A percentile compares a stretch with the other conserved stretches of the same genome.
These are phyloP conservation scores for Trichonephila clavipes DNA, from an alignment of 1,140 invertebrate genomes.

Conservation along the genomic window DNA sequence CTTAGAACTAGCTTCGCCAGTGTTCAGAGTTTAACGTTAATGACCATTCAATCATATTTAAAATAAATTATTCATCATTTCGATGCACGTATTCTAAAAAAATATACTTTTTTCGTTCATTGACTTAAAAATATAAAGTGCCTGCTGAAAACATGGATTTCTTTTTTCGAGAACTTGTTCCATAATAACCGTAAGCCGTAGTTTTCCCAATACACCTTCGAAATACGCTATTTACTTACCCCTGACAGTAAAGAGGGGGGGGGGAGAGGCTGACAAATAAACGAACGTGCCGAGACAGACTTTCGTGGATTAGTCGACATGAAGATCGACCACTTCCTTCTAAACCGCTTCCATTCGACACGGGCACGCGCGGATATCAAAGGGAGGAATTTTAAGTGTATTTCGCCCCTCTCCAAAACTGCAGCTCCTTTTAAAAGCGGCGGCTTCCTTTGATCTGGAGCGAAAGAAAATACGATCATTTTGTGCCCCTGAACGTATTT, in stretches of 20 bases:
- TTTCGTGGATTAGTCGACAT: not conserved
- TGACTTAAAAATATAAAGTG: too few relatives aligned
- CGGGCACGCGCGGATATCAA: slow-evolving; percentile 4
- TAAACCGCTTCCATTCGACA: not conserved
- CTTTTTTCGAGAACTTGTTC: not conserved
- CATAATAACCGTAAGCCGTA: not conserved
- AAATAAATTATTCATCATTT: too few relatives aligned
- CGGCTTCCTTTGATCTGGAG: not conserved
- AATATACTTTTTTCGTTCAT: too few relatives aligned
- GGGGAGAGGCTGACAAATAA: not conserved
- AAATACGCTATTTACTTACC: not conserved
- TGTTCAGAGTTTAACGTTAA: too few relatives aligned
- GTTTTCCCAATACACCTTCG: not conserved
- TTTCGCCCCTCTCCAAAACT: not conserved
- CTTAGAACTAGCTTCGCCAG: too few relatives aligned
- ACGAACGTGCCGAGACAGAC: not conserved
- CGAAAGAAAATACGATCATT: slow-evolving; percentile 22
- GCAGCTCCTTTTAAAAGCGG: slow-evolving; percentile 1
- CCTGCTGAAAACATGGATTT: too few relatives aligned
- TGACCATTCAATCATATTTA: too few relatives aligned
- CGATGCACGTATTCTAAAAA: too few relatives aligned
- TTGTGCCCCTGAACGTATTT: slow-evolving; percentile 1
- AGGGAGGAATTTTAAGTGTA: slow-evolving; percentile 25
- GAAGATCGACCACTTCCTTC: not conserved
- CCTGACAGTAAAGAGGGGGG: not conserved